Percentiles rank a stretch among this genome's conserved stretches.
These are phyloP conservation scores for Osmerus mordax DNA, from an alignment of 2,113 vertebrate species.

Conservation along the genomic window DNA sequence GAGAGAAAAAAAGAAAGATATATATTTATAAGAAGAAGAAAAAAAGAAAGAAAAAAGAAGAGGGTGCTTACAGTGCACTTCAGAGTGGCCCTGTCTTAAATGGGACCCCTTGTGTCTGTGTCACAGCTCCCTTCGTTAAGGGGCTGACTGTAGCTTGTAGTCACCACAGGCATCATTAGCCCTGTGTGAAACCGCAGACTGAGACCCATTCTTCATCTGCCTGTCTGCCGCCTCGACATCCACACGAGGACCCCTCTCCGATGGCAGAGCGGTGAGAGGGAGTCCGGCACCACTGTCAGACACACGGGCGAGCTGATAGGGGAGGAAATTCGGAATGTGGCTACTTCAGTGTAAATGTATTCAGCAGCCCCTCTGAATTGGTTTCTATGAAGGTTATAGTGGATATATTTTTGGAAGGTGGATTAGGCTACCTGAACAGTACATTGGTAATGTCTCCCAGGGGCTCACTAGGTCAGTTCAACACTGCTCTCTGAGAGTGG, in stretches of 20 bases:
- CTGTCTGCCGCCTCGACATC: conserved; percentile 72
- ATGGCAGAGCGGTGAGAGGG: conserved; percentile 48
- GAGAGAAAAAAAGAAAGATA: too few species aligned
- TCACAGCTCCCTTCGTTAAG: conserved; percentile 80
- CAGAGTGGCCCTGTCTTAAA: conserved; percentile 71
- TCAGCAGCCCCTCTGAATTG: conserved; percentile 63
- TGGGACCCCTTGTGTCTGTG: conserved; percentile 78
- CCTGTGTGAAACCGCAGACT: conserved; percentile 74
- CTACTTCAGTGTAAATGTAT: conserved; percentile 68
- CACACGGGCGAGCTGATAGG: conserved; percentile 38
- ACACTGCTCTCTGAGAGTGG: conserved; percentile 33
- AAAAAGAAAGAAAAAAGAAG: conserved; percentile 40
- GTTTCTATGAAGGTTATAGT: conserved; percentile 64
- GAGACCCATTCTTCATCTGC: conserved; percentile 79
- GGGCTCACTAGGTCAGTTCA: conserved; percentile 49
- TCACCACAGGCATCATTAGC: conserved; percentile 79
- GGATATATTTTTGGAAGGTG: conserved; percentile 64
- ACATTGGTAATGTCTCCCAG: conserved; percentile 47
- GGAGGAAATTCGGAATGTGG: conserved; percentile 51
- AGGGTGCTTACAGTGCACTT: conserved; percentile 76
- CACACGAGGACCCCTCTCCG: conserved; percentile 50
- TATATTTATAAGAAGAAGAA: too few species aligned
- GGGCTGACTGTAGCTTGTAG: conserved; percentile 75
- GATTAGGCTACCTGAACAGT: conserved; percentile 65
- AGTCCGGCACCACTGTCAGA: conserved; percentile 50